Conservation (phyloP, 2,113 vertebrate genomes). For the Herpailurus yagouaroundi region DNA sequence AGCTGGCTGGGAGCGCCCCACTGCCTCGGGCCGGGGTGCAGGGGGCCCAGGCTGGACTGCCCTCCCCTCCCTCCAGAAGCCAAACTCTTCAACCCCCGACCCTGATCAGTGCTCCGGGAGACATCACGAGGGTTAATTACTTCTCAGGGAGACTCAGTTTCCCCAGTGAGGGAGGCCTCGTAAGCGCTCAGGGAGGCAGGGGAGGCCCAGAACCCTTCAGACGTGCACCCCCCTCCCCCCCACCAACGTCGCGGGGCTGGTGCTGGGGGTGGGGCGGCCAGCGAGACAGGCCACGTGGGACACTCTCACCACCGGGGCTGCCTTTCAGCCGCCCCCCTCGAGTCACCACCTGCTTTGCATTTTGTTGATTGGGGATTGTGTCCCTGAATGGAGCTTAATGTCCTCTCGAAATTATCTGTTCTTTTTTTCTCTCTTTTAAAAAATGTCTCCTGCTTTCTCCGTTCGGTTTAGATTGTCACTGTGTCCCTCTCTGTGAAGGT, state of each 20-base stretch:
- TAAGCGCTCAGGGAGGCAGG: conserved; percentile 72
- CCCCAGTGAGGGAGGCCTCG: conserved; percentile 78
- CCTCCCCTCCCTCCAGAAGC: conserved; percentile 29
- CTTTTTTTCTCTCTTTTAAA: not conserved
- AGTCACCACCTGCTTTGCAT: conserved; percentile 15
- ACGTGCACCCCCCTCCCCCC: not conserved
- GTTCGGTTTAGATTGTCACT: conserved; percentile 2
- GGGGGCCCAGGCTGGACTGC: not conserved
- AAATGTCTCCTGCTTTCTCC: conserved; percentile 49
- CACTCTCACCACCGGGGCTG: conserved; percentile 40
- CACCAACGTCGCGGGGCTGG: not conserved
- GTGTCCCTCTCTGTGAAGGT: not conserved
- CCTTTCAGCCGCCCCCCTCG: conserved; percentile 50
- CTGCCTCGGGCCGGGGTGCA: not conserved
- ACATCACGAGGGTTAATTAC: conserved; percentile 84
- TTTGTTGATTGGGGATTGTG: conserved; percentile 69
- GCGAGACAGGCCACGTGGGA: conserved; percentile 39
- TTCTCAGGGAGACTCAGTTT: conserved; percentile 84
- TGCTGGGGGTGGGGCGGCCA: not conserved
- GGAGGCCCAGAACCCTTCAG: conserved; percentile 37
- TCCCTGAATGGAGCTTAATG: conserved; percentile 69
- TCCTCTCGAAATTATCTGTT: conserved; percentile 64
- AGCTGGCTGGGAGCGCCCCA: not conserved
- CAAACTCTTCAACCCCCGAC: conserved; percentile 62
- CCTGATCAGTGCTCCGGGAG: conserved; percentile 75